These are phyloP conservation scores for Sylvilagus floridanus DNA, from an alignment of 2,797 vertebrate genomes.

Conservation along the genomic window DNA sequence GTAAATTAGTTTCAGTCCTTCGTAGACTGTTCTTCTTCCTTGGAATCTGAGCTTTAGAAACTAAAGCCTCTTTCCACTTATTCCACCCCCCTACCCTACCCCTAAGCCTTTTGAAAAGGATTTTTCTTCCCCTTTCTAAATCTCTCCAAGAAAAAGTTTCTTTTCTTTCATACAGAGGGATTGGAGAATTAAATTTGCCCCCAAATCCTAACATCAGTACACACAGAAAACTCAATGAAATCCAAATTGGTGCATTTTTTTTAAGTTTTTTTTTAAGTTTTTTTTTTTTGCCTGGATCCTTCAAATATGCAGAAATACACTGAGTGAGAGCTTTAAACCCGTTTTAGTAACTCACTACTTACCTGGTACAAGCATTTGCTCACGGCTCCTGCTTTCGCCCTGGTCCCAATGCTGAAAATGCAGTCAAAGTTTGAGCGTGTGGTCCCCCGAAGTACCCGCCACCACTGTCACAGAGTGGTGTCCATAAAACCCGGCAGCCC, in stretches of 20 bases:
- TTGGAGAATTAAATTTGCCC: slow-evolving; percentile 72
- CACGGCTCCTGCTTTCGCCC: background rate
- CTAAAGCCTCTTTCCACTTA: slow-evolving; percentile 76
- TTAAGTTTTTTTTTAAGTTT: background rate
- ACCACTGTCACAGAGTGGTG: slow-evolving; percentile 65
- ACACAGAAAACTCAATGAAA: slow-evolving; percentile 72
- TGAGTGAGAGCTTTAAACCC: slow-evolving; percentile 71
- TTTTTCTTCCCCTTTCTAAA: slow-evolving; percentile 69
- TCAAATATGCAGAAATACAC: slow-evolving; percentile 79
- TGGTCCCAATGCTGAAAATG: slow-evolving; percentile 79
- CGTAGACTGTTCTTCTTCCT: slow-evolving; percentile 81
- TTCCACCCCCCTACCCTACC: background rate
- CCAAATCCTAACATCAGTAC: slow-evolving; percentile 79
- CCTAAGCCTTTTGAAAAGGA: slow-evolving; percentile 81
- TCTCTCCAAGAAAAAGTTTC: slow-evolving; percentile 81
- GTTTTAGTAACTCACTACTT: slow-evolving; percentile 85
- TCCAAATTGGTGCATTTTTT: slow-evolving; percentile 69
- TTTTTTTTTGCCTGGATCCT: slow-evolving; percentile 54
- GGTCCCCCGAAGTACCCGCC: slow-evolving; percentile 74
- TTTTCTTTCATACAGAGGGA: slow-evolving; percentile 78
- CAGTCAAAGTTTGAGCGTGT: slow-evolving; percentile 85
- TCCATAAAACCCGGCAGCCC: slow-evolving; percentile 79
- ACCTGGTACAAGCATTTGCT: slow-evolving; percentile 63
- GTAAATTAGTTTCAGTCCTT: slow-evolving; percentile 89
- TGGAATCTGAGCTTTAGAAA: slow-evolving; percentile 87